Evolutionary conservation across 2,797 vertebrate genomes (phyloP).

Genomic region (Serranus cabrilla): DNA sequence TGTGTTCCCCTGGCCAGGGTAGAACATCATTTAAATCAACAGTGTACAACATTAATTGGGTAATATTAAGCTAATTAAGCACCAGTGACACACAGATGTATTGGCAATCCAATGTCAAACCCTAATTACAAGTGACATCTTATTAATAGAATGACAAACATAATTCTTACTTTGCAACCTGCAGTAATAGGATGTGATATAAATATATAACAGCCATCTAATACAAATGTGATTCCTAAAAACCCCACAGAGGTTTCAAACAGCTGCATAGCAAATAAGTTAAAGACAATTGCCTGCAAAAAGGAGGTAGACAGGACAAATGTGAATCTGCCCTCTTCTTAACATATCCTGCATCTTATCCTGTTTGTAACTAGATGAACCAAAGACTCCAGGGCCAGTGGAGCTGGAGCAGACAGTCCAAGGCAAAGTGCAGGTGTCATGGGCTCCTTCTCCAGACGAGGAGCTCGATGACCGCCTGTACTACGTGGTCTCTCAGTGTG

Average conservation of each 20-base stretch:
- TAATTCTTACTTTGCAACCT: slow-evolving; percentile 3
- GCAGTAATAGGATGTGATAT: slow-evolving; percentile 21
- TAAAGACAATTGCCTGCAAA: not conserved
- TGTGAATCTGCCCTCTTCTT: not conserved
- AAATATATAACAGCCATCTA: slow-evolving; percentile 5
- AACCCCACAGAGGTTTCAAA: not conserved
- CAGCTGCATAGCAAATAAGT: not conserved
- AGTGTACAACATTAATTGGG: not conserved
- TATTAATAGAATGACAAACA: slow-evolving; percentile 6
- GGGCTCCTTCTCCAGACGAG: slow-evolving; percentile 90
- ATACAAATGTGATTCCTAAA: slow-evolving; percentile 6
- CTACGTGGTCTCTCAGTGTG: slow-evolving; percentile 86
- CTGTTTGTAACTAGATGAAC: slow-evolving; percentile 81
- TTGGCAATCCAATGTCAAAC: slow-evolving; percentile 1
- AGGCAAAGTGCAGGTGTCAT: slow-evolving; percentile 86
- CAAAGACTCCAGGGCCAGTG: slow-evolving; percentile 88
- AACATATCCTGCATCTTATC: not conserved
- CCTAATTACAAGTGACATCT: not conserved
- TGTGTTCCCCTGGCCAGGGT: not conserved
- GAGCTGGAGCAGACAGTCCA: slow-evolving; percentile 87
- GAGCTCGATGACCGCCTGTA: slow-evolving; percentile 82
- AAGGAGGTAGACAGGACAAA: not conserved
- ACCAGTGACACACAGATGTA: not conserved
- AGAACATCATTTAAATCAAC: not conserved
- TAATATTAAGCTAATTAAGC: slow-evolving; percentile 21